Conservation (phyloP, 2,888 invertebrate genomes). For the Acholoe squamosa region DNA sequence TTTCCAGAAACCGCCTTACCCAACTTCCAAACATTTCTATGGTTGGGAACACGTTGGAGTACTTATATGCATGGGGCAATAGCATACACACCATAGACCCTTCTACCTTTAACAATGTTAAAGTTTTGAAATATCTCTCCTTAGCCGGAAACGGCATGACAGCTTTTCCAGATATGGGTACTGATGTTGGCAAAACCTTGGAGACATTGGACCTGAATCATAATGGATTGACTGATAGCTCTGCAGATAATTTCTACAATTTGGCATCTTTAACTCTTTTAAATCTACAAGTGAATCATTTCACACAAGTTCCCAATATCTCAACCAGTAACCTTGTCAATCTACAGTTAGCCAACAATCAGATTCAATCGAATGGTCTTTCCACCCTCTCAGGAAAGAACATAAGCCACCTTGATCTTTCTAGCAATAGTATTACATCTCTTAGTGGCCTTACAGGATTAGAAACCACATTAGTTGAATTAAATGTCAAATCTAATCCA, state of each 20-base stretch:
- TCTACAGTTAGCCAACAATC: not conserved
- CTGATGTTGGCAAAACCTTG: not conserved
- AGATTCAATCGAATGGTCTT: not conserved
- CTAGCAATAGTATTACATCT: not conserved
- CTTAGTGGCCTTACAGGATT: not conserved
- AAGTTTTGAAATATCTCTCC: not conserved
- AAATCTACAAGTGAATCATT: not conserved
- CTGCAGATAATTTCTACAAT: not conserved
- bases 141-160: not conserved
- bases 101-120: not conserved
- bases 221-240: not conserved
- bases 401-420: not conserved
- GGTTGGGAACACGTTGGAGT: not conserved
- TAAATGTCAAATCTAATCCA: not conserved
- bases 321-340: not conserved
- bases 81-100: not conserved
- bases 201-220: not conserved
- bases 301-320: not conserved
- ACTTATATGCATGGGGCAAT: not conserved
- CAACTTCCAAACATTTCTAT: not conserved
- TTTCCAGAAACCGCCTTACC: not conserved
- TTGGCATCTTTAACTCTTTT: not conserved
- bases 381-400: not conserved
- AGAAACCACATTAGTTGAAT: not conserved
- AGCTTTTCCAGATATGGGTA: not conserved